These are phyloP conservation scores for Himalopsyche anomala DNA, from an alignment of 2,888 invertebrate species.

Conservation along the genomic window DNA sequence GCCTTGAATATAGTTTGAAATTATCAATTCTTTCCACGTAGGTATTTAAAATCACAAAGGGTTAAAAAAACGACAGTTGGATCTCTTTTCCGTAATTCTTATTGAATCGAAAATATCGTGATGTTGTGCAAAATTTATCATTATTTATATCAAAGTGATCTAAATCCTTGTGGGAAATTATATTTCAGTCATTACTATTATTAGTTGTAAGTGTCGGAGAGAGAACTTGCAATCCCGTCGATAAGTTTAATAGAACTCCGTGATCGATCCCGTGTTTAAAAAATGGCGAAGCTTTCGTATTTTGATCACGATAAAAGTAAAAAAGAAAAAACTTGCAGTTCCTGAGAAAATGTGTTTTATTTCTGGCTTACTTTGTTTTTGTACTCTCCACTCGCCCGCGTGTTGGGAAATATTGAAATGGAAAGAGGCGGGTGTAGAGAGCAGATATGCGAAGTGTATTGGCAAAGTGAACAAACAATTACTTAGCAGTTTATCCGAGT, in stretches of 20 bases:
- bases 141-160: conserved; percentile 25
- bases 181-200: conserved; percentile 27
- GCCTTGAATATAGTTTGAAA: no score
- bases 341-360: conserved; percentile 6
- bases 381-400: neutral
- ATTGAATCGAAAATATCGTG: neutral
- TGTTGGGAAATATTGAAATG: neutral
- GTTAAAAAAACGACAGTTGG: no score
- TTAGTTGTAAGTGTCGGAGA: neutral
- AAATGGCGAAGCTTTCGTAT: neutral
- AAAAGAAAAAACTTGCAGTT: conserved; percentile 2
- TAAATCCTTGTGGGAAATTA: neutral
- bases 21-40: no score
- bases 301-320: neutral
- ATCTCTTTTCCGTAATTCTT: no score
- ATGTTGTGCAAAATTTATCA: conserved; percentile 2
- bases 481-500: conserved; percentile 4
- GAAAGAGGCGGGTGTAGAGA: neutral
- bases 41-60: no score
- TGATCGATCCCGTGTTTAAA: neutral
- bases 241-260: neutral
- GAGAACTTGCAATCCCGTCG: neutral
- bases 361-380: neutral
- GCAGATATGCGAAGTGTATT: neutral
- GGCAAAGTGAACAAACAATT: neutral